Evolutionary conservation across 2,888 invertebrate genomes (phyloP).

Genomic region (Caenorhabditis uteleia): DNA sequence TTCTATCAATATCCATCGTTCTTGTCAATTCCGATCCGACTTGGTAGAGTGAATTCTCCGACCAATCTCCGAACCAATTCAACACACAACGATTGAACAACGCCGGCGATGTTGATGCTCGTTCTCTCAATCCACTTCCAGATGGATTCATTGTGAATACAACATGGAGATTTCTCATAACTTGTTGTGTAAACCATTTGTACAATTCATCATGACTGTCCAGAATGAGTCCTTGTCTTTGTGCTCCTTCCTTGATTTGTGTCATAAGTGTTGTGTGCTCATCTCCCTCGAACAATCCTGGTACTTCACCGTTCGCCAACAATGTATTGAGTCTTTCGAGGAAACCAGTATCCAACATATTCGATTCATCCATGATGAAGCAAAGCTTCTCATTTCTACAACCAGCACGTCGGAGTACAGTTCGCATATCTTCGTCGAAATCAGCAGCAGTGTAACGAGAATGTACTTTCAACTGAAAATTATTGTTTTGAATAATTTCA

Average conservation of each 20-base stretch:
- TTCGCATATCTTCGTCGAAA: conserved; percentile 95
- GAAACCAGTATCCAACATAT: conserved; percentile 92
- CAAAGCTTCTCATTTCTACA: conserved; percentile 91
- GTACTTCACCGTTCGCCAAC: conserved; percentile 91
- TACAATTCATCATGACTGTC: conserved; percentile 98
- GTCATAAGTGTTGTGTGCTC: conserved; percentile 99
- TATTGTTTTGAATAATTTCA: conserved; percentile 17
- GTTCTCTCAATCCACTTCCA: conserved; percentile 94
- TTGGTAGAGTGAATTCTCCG: conserved; percentile 80
- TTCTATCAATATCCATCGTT: conserved; percentile 89
- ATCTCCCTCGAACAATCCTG: conserved; percentile 78
- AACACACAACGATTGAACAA: conserved; percentile 97
- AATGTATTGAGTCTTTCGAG: conserved; percentile 98
- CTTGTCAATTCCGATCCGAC: conserved; percentile 93
- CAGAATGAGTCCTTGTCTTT: conserved; percentile 94
- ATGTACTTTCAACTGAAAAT: conserved; percentile 81
- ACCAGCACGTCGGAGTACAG: conserved; percentile 74
- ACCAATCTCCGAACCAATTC: conserved; percentile 99
- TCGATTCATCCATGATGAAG: conserved; percentile 98
- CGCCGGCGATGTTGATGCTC: conserved; percentile 98
- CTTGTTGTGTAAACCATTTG: conserved; percentile 96
- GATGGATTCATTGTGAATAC: conserved; percentile 99
- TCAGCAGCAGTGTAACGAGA: conserved; percentile 98
- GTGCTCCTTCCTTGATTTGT: conserved; percentile 98
- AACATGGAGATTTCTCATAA: conserved; percentile 98